Percentiles rank a stretch among this genome's conserved stretches.
These are phyloP conservation scores for Nomada ferruginata DNA, from an alignment of 2,888 invertebrate species.

Conservation along the genomic window DNA sequence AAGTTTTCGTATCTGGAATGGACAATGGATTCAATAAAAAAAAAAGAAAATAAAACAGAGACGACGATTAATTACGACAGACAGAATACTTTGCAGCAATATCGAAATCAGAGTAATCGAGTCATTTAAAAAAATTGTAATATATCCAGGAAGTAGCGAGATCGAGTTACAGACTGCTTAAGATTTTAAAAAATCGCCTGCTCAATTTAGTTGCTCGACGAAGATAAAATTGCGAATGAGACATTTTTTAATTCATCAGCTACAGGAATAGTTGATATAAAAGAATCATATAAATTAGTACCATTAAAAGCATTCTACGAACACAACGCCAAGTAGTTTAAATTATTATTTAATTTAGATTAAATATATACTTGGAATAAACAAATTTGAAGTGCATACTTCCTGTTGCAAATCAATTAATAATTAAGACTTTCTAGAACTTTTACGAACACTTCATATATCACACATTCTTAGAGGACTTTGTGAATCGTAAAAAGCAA, in stretches of 20 bases:
- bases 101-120: conserved; percentile 9
- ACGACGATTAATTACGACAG: conserved; percentile 25
- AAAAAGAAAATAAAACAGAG: background rate
- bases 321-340: too few relatives aligned
- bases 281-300: background rate
- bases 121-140: conserved; percentile 21
- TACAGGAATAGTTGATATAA: conserved; percentile 12
- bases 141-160: conserved; percentile 10
- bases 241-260: conserved; percentile 2
- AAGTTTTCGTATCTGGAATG: conserved; percentile 24
- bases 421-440: conserved; percentile 11
- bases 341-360: background rate
- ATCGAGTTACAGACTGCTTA: conserved; percentile 12
- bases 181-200: conserved; percentile 1
- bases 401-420: conserved; percentile 30
- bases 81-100: conserved; percentile 1
- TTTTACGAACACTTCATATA: conserved; percentile 1
- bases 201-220: background rate
- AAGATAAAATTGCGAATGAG: background rate
- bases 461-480: conserved; percentile 12
- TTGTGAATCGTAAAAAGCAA: conserved; percentile 3
- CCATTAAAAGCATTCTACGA: background rate
- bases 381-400: background rate
- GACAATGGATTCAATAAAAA: conserved; percentile 19
- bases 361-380: background rate